Evolutionary conservation across 2,113 vertebrate species (phyloP).

Genomic region (Semicossyphus pulcher): DNA sequence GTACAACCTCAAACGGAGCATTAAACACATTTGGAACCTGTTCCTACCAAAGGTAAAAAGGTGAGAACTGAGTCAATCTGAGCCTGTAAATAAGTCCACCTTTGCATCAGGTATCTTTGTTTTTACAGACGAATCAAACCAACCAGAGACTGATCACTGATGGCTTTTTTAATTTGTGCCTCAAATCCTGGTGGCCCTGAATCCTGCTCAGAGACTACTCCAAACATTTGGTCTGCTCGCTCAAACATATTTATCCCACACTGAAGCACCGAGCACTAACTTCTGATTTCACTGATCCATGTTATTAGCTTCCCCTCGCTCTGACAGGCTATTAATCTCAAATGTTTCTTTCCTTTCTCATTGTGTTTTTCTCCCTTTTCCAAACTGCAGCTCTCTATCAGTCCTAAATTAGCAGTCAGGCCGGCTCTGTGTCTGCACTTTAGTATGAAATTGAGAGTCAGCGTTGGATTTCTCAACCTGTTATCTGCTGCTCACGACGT

Average conservation of each 20-base stretch:
- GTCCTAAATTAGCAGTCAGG: slow-evolving; percentile 61
- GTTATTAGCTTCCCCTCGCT: slow-evolving; percentile 80
- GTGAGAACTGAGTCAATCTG: not conserved
- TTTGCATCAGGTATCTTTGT: slow-evolving; percentile 17
- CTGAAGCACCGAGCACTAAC: slow-evolving; percentile 71
- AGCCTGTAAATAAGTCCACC: not conserved
- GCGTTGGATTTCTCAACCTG: slow-evolving; percentile 71
- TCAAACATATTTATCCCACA: slow-evolving; percentile 77
- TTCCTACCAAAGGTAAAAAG: no score
- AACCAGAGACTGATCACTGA: slow-evolving; percentile 44
- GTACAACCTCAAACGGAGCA: no score
- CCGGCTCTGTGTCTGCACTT: slow-evolving; percentile 55
- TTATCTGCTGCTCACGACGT: slow-evolving; percentile 50
- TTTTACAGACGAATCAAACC: slow-evolving; percentile 26
- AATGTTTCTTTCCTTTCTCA: slow-evolving; percentile 42
- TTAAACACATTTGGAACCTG: no score
- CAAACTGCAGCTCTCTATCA: slow-evolving; percentile 51
- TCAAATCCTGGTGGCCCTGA: slow-evolving; percentile 31
- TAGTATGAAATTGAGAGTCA: slow-evolving; percentile 73
- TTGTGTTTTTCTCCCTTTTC: slow-evolving; percentile 22
- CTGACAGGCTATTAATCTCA: slow-evolving; percentile 84
- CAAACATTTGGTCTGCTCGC: slow-evolving; percentile 56
- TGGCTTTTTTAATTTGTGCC: slow-evolving; percentile 41
- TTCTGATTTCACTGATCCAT: slow-evolving; percentile 83
- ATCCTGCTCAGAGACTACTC: slow-evolving; percentile 40